Conservation (phyloP, 2,113 vertebrate species). For the Sylvia atricapilla region DNA sequence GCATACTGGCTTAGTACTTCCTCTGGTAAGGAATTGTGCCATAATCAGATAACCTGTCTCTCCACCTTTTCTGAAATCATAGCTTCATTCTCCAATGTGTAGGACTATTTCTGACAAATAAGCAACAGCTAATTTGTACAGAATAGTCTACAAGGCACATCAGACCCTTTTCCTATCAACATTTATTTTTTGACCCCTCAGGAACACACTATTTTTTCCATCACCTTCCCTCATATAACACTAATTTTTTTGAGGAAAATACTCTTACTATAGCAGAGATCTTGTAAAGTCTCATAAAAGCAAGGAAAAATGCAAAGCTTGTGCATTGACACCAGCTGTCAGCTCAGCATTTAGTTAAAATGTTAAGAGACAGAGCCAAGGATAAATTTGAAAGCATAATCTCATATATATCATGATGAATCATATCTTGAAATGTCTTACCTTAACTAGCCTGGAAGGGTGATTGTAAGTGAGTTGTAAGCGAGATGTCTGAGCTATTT, state of each 20-base stretch:
- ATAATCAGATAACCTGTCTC: background rate
- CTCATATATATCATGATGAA: constrained; percentile 56
- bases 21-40: background rate
- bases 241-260: background rate
- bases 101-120: background rate
- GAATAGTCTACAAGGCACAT: background rate
- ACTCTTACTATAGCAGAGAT: background rate
- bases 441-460: constrained; percentile 34
- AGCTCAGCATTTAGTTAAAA: constrained; percentile 64
- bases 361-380: constrained; percentile 43
- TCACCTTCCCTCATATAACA: background rate
- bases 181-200: background rate
- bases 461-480: background rate
- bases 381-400: constrained; percentile 60
- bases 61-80: background rate
- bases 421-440: constrained; percentile 47
- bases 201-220: background rate
- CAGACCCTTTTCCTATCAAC: background rate
- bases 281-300: background rate
- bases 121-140: background rate
- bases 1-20: background rate
- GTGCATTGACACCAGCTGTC: constrained; percentile 49
- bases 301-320: background rate
- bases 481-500: background rate
- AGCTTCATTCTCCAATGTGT: background rate